Evolutionary conservation across 1,140 invertebrate genomes (phyloP), one percentile per base, ranked within the genome.

Genomic region (Drosophila kohkoa): DNA sequence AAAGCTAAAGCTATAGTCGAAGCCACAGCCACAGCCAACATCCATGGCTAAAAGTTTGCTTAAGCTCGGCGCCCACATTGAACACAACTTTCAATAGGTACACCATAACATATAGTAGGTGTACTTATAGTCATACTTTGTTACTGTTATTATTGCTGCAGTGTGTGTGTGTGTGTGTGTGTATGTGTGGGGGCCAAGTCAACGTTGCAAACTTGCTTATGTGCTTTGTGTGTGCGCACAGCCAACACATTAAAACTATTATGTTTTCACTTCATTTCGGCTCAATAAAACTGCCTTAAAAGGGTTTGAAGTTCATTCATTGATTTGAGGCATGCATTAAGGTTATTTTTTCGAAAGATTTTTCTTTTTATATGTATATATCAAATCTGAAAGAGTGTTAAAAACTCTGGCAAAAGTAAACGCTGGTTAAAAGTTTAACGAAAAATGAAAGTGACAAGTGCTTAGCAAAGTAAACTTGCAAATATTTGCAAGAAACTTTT

Each of bases 31-130:
- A 62, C 10, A n/a, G n/a, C n/a, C n/a, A n/a, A n/a, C n/a, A 64
- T 20, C 35, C 8, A 55, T 46, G 45, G 51, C 11, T 15, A 45
- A 54, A 25, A 65, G 51, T 32, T 52, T 35, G n/a, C 51, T 54
- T 55, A 28, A 65, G 63, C 51, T 52, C 35, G 41, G 35, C 13
- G 28, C 30, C 35, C 63, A 52, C 51, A 65, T 43, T 41, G 48
- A 52, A 20, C 2, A 38, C 6, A 51, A 48, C 48, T 49, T 63
- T 63, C 59, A 63, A 63, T 60, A 16, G 13, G 43, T 48, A 15
- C 6, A 25, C 20, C 20, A 25, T 25, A 25, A 25, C 3, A 43
- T 58, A 43, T n/a, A 58, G 16, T 58, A 15, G 38, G 10, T 43
- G 55, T 48, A 48, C 46, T 16, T 48, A 20, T 48, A 57, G 35